Conservation (phyloP, 2,113 vertebrate species). For the Glaucidium brasilianum region DNA sequence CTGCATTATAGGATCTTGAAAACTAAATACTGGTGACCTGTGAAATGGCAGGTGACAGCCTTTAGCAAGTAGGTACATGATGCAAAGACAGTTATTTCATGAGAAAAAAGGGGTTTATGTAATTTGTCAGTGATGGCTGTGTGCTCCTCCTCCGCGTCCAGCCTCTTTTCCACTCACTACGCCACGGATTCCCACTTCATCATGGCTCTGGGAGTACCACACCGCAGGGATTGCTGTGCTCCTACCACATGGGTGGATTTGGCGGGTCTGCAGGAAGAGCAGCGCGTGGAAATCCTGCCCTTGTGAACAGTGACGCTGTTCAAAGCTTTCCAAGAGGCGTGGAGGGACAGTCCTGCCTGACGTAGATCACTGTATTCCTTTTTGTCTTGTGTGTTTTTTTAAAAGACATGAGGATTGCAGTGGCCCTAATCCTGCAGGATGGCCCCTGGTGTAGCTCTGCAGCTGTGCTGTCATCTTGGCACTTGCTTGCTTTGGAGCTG, state of each 20-base stretch:
- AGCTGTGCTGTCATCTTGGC: neutral
- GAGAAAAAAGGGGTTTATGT: neutral
- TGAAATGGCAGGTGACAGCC: neutral
- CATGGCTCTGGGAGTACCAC: rapidly evolving
- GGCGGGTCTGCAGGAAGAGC: neutral
- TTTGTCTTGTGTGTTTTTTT: rapidly evolving
- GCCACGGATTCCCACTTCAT: neutral
- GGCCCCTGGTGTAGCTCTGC: neutral
- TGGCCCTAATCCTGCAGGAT: neutral
- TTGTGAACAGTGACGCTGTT: neutral
- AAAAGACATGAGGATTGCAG: neutral
- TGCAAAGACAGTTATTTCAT: neutral
- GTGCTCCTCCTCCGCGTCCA: neutral
- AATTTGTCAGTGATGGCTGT: neutral
- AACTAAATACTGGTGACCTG: neutral
- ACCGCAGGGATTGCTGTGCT: rapidly evolving
- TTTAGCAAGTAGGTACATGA: neutral
- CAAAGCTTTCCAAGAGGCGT: neutral
- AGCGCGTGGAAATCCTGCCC: neutral
- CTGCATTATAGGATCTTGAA: neutral
- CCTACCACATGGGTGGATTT: rapidly evolving
- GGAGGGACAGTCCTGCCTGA: neutral
- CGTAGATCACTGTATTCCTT: neutral
- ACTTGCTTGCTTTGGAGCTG: neutral
- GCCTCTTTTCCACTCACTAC: neutral